Base-by-base conservation (phyloP, 30 jellyfish, hydroid and myxozoan species). In the Calvadosia cruxmelitensis region DNA sequence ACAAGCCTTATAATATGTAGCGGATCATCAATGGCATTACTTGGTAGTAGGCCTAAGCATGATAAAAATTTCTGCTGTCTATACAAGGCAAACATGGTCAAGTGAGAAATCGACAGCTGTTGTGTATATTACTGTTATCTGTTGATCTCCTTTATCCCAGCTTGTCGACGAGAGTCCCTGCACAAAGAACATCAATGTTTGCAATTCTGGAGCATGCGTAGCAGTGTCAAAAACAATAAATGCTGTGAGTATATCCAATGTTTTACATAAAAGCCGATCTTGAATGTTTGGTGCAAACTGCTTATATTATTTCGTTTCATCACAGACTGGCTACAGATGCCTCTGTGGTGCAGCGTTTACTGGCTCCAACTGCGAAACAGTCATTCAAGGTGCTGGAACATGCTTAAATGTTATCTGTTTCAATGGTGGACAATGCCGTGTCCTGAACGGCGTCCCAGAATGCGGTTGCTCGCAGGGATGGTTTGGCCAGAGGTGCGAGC, bases 321-420 rank as follows among this genome's bases (percentile, higher is more conserved):
- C n/a, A 3, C 64, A 79, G 93, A 79, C 84, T 65, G 84, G 93
- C 32, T 79, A 3, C 49, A 33, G 84, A 48, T 79, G 93, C 35
- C 32, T 79, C 1, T 79, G 93, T 64, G 93, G 71, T 61, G 53
- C 84, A 1, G 93, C 83, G 23, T 79, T 69, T 73, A 69, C 34
- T 63, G 93, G 93, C 30, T 20, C 77, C 2, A 52, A 63, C 26
- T 79, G 93, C 51, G 93, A 63, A 75, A 20, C 24, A n/a, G 16
- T 61, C 65, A 34, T 42, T 30, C 50, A 53, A 27, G 12, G 78
- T 1, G 73, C 70, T 0, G 52, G 49, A 32, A 69, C 69, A 0
- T 79, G 93, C 52, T 72, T 76, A 15, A 79, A 79, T 49, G 67
- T 71, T 24, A 35, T 71, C 24, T 79, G 93, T 71, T 73, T 71